Percentiles rank a stretch among this genome's conserved stretches.
Conservation (phyloP, 64 coral and sea anemone genomes). For the Acropora yongei region DNA sequence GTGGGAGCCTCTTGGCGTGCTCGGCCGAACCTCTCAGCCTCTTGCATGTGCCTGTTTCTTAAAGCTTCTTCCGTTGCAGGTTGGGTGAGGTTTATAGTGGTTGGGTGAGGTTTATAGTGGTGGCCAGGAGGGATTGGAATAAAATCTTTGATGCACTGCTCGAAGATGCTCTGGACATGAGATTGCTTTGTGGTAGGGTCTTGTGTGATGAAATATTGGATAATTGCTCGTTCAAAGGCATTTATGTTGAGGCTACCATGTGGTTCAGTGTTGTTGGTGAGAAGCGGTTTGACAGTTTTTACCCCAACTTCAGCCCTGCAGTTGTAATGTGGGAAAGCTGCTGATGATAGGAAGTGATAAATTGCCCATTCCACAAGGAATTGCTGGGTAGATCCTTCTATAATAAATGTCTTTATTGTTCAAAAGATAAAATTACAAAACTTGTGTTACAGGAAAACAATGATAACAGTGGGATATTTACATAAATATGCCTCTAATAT, state of each 20-base stretch:
- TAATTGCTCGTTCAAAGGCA: too few relatives aligned
- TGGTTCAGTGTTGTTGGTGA: slow-evolving; percentile 3
- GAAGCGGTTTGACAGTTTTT: slow-evolving; percentile 16
- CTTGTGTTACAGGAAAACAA: too few relatives aligned
- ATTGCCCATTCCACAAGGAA: slow-evolving; percentile 1
- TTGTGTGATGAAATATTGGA: slow-evolving; percentile 36
- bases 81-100: neutral
- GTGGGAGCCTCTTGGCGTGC: too few relatives aligned
- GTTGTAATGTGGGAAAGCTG: slow-evolving; percentile 28
- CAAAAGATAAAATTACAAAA: too few relatives aligned
- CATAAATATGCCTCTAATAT: too few relatives aligned
- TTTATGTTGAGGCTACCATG: too few relatives aligned
- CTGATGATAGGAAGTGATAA: slow-evolving; percentile 35
- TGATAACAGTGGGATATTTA: too few relatives aligned
- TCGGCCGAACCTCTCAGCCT: slow-evolving; percentile 10
- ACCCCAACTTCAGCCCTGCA: slow-evolving; percentile 41
- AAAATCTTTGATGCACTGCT: slow-evolving; percentile 35
- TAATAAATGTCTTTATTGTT: too few relatives aligned
- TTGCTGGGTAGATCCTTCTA: too few relatives aligned
- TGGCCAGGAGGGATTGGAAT: slow-evolving; percentile 26
- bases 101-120: too few relatives aligned
- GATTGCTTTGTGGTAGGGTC: slow-evolving; percentile 12
- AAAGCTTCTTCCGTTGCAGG: slow-evolving; percentile 1
- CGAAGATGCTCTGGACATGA: neutral
- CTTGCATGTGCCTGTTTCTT: slow-evolving; percentile 33